phyloP scores from a whole-genome alignment of 2,113 vertebrate species.

The Bagarius yarrelli region DNA sequence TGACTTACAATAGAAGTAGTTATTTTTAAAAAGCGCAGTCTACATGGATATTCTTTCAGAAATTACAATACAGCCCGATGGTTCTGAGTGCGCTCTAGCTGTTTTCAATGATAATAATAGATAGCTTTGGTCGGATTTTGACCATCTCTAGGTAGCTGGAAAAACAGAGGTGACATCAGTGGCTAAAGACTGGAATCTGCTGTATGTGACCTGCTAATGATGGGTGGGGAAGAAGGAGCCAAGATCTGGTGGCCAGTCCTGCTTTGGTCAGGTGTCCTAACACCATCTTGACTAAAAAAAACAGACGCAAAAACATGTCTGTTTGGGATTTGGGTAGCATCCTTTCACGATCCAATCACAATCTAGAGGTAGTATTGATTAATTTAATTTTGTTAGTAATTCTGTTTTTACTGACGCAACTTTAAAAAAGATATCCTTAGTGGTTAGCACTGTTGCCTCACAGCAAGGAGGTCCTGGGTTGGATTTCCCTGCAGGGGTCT shows the following conservation, averaged over 20 bases:
- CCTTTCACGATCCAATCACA: slow-evolving; percentile 6
- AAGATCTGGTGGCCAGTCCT: slow-evolving; percentile 19
- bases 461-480: too few species aligned
- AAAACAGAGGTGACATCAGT: slow-evolving; percentile 16
- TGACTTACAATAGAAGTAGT: background rate
- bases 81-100: background rate
- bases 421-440: too few species aligned
- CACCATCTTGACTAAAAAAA: slow-evolving; percentile 41
- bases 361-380: too few species aligned
- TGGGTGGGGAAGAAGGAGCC: slow-evolving; percentile 18
- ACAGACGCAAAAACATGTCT: background rate
- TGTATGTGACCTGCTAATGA: slow-evolving; percentile 17
- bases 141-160: slow-evolving; percentile 18
- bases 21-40: background rate
- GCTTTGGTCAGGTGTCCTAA: slow-evolving; percentile 43
- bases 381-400: too few species aligned
- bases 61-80: slow-evolving; percentile 13
- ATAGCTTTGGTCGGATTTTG: slow-evolving; percentile 27
- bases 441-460: too few species aligned
- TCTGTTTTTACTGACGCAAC: too few species aligned
- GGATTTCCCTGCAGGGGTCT: too few species aligned
- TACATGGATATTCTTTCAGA: slow-evolving; percentile 17
- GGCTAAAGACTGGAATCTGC: slow-evolving; percentile 45
- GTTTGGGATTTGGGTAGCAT: slow-evolving; percentile 14
- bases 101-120: slow-evolving; percentile 31